Conservation (phyloP, 1,140 invertebrate species). For the Orchesella cincta region DNA sequence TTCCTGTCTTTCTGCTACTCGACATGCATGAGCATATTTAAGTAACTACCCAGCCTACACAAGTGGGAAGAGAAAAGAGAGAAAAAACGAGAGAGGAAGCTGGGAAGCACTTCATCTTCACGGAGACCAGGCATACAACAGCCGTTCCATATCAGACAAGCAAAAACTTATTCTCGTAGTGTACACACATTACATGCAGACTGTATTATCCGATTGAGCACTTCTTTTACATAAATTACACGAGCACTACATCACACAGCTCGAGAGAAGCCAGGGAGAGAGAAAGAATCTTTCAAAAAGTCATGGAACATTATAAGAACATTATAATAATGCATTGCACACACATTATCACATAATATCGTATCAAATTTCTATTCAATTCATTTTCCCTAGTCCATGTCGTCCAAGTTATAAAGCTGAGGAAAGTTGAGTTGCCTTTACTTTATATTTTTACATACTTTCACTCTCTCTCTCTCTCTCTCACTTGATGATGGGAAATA, state of each 20-base stretch:
- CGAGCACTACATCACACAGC: neutral
- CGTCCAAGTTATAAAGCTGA: too few species aligned
- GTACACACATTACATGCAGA: neutral
- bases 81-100: neutral
- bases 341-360: neutral
- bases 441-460: too few species aligned
- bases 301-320: neutral
- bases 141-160: neutral
- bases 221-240: constrained; percentile 16
- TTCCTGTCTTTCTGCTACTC: neutral
- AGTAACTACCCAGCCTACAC: neutral
- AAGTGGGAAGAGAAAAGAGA: neutral
- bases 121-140: neutral
- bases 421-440: too few species aligned
- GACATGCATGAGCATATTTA: constrained; percentile 1
- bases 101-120: constrained; percentile 14
- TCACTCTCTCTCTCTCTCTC: too few species aligned
- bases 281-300: neutral
- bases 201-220: neutral
- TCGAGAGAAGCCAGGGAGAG: neutral
- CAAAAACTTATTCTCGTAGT: neutral
- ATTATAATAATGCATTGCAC: neutral
- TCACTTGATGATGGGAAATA: neutral
- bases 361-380: neutral
- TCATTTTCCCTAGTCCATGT: too few species aligned